These are phyloP conservation scores for Dendroctonus ponderosae DNA, from an alignment of 1,140 invertebrate species.

Conservation along the genomic window DNA sequence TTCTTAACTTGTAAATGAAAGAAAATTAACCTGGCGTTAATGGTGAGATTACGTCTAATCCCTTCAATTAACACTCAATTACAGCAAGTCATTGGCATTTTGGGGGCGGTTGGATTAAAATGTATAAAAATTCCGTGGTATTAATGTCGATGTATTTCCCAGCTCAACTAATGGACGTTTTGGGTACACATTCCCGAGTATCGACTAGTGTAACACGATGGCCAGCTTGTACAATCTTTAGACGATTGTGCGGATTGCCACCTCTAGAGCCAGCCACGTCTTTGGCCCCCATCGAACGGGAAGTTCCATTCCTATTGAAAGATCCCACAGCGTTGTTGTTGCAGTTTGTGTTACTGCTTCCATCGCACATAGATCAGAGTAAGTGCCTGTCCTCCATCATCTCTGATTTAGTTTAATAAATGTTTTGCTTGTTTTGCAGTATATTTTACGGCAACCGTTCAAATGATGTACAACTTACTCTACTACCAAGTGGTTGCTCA, in stretches of 20 bases:
- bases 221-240: conserved; percentile 66
- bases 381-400: conserved; percentile 43
- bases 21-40: too few species aligned
- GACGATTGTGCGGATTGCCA: conserved; percentile 59
- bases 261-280: conserved; percentile 46
- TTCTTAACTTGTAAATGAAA: too few species aligned
- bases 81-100: too few species aligned
- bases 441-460: conserved; percentile 83
- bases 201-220: conserved; percentile 63
- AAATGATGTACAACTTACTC: conserved; percentile 81
- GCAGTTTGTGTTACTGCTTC: conserved; percentile 82
- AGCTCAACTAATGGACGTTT: conserved; percentile 85
- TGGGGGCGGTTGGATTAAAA: background rate
- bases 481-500: conserved; percentile 84
- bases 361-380: conserved; percentile 84
- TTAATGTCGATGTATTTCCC: conserved; percentile 34
- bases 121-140: background rate
- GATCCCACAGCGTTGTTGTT: conserved; percentile 83
- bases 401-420: background rate
- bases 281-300: conserved; percentile 56
- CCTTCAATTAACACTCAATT: background rate
- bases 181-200: conserved; percentile 74
- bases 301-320: conserved; percentile 79
- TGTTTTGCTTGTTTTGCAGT: conserved; percentile 59
- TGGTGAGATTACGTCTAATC: too few species aligned